Conservation (phyloP, 2,113 vertebrate species). For the Phainopepla nitens region DNA sequence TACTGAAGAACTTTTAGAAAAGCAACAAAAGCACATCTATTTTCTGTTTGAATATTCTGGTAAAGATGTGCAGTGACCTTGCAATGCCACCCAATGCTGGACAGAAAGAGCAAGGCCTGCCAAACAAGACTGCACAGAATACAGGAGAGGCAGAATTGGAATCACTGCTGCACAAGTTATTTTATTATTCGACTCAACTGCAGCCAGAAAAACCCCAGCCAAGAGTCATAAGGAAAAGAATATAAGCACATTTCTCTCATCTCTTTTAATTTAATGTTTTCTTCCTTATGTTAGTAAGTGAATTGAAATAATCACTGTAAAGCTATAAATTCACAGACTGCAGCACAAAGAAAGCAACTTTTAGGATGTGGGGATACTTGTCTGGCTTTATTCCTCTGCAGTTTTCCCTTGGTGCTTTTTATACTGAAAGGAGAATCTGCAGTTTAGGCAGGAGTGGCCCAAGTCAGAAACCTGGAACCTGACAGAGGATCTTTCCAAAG, state of each 20-base stretch:
- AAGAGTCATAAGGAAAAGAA: constrained; percentile 1
- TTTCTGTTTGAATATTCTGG: constrained; percentile 8
- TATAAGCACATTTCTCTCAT: neutral
- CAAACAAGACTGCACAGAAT: neutral
- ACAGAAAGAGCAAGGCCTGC: neutral
- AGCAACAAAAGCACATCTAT: neutral
- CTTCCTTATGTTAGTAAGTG: neutral
- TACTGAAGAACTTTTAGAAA: neutral
- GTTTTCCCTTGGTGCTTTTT: neutral
- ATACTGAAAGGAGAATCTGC: neutral
- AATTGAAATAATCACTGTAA: neutral
- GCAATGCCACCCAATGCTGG: neutral
- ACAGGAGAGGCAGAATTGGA: neutral
- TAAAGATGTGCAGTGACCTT: constrained; percentile 11
- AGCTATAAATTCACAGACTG: neutral
- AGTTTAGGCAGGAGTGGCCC: neutral
- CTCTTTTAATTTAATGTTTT: neutral
- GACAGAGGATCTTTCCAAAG: neutral
- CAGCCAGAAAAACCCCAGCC: neutral
- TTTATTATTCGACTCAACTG: neutral
- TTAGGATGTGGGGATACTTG: neutral
- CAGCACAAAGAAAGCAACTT: neutral
- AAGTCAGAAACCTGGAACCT: neutral
- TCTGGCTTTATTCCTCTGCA: neutral
- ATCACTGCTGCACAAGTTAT: constrained; percentile 2